Base-by-base conservation (phyloP, 2,797 vertebrate genomes). In the Neosalanx taihuensis region DNA sequence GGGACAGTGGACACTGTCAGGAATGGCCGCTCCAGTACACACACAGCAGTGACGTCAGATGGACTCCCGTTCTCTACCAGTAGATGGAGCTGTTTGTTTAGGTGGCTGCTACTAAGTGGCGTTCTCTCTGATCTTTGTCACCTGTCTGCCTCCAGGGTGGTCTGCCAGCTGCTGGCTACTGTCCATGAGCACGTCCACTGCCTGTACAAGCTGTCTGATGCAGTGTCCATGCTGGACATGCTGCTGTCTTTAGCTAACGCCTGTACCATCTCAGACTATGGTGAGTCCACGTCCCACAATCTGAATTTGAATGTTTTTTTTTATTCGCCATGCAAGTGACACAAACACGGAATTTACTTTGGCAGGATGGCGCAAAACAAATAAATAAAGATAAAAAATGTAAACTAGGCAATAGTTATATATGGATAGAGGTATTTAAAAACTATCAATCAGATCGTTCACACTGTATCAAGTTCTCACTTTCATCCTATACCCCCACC, bases 181-280 rank as follows among this genome's bases (percentile, higher is more conserved):
- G 90, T 98, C 83, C 95, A 95, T 35, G 94, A 95, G 69, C 92
- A 97, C 76, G 94, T 99, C 69, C 95, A 98, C 85, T 99, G 98
- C 83, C 89, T 99, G 0, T 97, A 98, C 86, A 99, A 98, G 86
- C 93, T 99, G 31, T 95, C 96, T 3, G 97, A 99, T 82, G 91
- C 94, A 1, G 96, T 98, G n/a, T 99, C 97, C 13, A 97, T 99
- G 96, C 89, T 99, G 89, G 97, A 99, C 81, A 99, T 98, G 98
- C 83, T 99, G 77, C 92, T 93, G 17, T 96, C 97, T 0, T 93
- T 99, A 79, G 94, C 95, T 73, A 94, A 95, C 1, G 91, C 94
- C 31, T 98, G 97, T 85, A 97, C 96, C 60, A 88, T 98, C 79
- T 97, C 96, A 26, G 94, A 99, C 81, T 98, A 98, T 0, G 96